phyloP scores from a whole-genome alignment of 2,888 invertebrate species.

The Deilephila elpenor region DNA sequence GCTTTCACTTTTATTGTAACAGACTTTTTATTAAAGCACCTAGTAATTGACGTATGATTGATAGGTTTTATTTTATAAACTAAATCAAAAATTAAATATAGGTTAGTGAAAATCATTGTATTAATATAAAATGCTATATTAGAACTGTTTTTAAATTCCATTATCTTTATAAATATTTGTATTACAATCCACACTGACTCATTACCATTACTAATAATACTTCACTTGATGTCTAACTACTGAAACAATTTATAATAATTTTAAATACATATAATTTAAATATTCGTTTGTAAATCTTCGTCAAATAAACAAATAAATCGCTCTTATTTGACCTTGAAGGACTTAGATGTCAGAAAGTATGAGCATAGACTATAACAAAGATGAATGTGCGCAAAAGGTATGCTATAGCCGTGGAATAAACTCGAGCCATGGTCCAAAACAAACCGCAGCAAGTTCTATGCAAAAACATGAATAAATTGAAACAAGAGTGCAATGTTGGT shows the following conservation, averaged over 20 bases:
- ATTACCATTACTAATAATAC: no score
- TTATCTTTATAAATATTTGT: no score
- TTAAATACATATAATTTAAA: no score
- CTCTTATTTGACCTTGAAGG: no score
- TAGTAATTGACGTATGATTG: constrained; percentile 11
- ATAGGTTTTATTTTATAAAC: not conserved
- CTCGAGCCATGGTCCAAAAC: not conserved
- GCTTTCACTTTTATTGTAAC: constrained; percentile 12
- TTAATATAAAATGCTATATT: not conserved
- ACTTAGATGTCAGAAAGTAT: no score
- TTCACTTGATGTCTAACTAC: no score
- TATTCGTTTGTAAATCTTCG: no score
- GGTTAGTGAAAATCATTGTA: not conserved
- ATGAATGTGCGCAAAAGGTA: not conserved
- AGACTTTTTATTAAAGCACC: not conserved
- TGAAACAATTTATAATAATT: no score
- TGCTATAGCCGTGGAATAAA: not conserved
- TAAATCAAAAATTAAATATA: not conserved
- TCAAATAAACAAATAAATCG: no score
- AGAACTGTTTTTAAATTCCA: no score
- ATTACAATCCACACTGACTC: no score
- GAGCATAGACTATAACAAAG: no score
- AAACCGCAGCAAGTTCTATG: constrained; percentile 13
- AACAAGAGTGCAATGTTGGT: constrained; percentile 53
- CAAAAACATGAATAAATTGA: constrained; percentile 37